Evolutionary conservation across 2,113 vertebrate species (phyloP).

Genomic region (Gracilinanus agilis): DNA sequence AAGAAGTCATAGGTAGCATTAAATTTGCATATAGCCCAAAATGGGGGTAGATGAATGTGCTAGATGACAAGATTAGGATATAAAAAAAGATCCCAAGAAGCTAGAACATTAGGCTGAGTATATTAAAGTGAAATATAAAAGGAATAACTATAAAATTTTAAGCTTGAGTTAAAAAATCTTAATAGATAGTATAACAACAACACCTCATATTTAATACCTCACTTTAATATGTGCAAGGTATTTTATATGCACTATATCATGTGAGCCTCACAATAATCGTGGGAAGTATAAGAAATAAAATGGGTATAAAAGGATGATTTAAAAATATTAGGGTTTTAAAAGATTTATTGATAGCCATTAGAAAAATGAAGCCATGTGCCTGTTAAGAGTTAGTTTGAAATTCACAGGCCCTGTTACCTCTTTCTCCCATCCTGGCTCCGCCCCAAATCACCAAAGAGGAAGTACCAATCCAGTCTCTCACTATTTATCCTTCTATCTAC

Average conservation of each 20-base stretch:
- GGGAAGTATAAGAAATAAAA: no score
- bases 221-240: background rate
- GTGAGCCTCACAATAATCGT: background rate
- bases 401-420: no score
- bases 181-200: background rate
- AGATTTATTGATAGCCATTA: no score
- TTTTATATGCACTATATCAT: background rate
- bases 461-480: no score
- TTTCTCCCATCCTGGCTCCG: no score
- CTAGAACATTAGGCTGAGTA: background rate
- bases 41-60: background rate
- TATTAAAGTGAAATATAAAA: background rate
- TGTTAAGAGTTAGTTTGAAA: no score
- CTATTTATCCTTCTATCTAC: no score
- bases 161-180: background rate
- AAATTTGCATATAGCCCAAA: background rate
- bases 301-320: no score
- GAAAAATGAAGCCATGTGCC: no score
- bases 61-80: background rate
- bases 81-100: background rate
- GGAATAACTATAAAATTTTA: background rate
- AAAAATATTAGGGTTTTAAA: no score
- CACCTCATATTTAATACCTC: background rate
- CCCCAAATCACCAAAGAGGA: no score
- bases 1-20: background rate